Conservation (phyloP, 2,113 vertebrate species). For the Anhinga rufa region DNA sequence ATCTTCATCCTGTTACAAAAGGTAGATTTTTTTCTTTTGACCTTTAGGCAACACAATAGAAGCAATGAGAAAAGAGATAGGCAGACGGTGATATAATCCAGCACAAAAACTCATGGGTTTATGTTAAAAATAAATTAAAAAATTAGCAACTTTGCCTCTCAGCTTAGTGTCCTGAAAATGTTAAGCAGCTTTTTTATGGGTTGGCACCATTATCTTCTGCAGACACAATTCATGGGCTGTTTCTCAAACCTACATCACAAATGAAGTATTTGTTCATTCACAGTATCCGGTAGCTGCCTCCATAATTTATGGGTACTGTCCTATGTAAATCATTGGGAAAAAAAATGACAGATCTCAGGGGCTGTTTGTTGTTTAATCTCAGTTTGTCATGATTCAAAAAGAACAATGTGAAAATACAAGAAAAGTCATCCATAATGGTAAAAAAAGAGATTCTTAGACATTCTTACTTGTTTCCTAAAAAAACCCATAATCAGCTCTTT, state of each 20-base stretch:
- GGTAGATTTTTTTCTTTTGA: not conserved
- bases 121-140: not conserved
- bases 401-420: not conserved
- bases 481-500: constrained; percentile 24
- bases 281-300: not conserved
- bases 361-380: constrained; percentile 38
- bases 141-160: not conserved
- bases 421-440: constrained; percentile 19
- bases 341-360: constrained; percentile 5
- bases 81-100: not conserved
- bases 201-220: not conserved
- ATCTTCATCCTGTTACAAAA: not conserved
- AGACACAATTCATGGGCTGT: not conserved
- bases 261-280: not conserved
- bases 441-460: constrained; percentile 41
- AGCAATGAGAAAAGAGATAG: not conserved
- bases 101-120: not conserved
- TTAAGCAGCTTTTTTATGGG: not conserved
- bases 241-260: not conserved
- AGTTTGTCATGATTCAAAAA: constrained; percentile 38
- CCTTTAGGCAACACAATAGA: not conserved
- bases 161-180: not conserved
- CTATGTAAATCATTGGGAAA: constrained; percentile 39
- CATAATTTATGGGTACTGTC: constrained; percentile 48
- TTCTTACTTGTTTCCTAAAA: constrained; percentile 33